A percentile compares a stretch with the other conserved stretches of the same genome.
Conservation (phyloP, 2,888 invertebrate species). For the Noctua pronuba region DNA sequence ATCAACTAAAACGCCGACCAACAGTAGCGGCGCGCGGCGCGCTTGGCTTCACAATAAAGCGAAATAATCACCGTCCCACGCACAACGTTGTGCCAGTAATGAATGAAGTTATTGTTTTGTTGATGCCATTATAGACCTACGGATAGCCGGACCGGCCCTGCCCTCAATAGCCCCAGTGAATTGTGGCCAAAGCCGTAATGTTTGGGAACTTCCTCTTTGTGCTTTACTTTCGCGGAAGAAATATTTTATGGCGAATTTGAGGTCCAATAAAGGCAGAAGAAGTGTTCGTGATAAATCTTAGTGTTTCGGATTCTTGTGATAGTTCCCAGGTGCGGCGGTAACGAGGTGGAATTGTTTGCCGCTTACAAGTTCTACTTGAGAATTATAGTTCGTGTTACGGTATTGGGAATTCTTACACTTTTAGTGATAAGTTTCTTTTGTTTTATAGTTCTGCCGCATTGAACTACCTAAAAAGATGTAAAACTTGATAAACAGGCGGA, state of each 20-base stretch:
- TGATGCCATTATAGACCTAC: constrained; percentile 61
- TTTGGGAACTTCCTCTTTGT: constrained; percentile 59
- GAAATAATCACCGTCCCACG: constrained; percentile 67
- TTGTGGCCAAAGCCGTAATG: constrained; percentile 62
- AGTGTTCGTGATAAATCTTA: constrained; percentile 57
- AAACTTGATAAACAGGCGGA: not conserved
- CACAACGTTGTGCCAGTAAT: constrained; percentile 66
- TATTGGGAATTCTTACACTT: constrained; percentile 31
- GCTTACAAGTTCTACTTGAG: constrained; percentile 42
- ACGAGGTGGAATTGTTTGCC: constrained; percentile 54
- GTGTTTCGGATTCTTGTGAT: constrained; percentile 58
- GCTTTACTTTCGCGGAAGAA: constrained; percentile 51
- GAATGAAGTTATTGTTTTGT: constrained; percentile 73
- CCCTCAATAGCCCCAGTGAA: constrained; percentile 65
- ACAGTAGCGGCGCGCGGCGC: constrained; percentile 52
- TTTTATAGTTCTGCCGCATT: not conserved
- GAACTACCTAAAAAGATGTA: not conserved
- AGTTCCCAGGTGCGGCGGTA: constrained; percentile 60
- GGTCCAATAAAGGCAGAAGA: constrained; percentile 59
- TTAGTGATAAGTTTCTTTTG: not conserved
- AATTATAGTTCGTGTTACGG: constrained; percentile 47
- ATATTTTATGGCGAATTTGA: constrained; percentile 60
- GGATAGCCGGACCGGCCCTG: constrained; percentile 62
- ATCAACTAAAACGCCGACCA: constrained; percentile 30
- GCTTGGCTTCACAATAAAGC: constrained; percentile 61